Evolutionary conservation across 2,888 invertebrate genomes (phyloP).

Genomic region (Nipponacmea schrenckii): DNA sequence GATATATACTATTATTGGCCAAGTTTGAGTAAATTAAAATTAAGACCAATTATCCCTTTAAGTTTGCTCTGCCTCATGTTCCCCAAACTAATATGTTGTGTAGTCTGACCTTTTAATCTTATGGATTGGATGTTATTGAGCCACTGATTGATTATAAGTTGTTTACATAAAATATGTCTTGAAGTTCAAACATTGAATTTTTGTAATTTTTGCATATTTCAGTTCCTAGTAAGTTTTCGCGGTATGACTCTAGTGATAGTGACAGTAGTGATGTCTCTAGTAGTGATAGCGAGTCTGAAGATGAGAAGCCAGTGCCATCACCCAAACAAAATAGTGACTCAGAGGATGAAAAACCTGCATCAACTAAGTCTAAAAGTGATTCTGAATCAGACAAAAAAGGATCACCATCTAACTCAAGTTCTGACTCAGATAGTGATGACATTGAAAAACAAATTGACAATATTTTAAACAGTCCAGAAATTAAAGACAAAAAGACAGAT

Average conservation of each 20-base stretch:
- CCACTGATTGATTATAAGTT: no score
- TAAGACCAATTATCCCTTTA: no score
- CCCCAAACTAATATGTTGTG: no score
- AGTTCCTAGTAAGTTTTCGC: constrained; percentile 53
- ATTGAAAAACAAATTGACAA: constrained; percentile 3
- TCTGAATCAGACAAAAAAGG: no score
- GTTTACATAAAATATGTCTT: not conserved
- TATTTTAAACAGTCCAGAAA: not conserved
- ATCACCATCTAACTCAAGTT: not conserved
- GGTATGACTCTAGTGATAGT: constrained; percentile 42
- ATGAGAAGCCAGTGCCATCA: constrained; percentile 8
- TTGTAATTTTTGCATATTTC: not conserved
- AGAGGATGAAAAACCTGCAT: not conserved
- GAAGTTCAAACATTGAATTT: not conserved
- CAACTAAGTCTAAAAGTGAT: not conserved
- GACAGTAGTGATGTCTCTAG: constrained; percentile 30
- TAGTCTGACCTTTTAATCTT: no score
- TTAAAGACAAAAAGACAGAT: not conserved
- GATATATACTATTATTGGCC: no score
- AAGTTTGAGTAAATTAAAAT: no score
- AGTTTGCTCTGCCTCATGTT: no score
- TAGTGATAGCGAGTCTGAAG: constrained; percentile 28
- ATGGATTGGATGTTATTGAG: no score
- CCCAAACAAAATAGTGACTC: not conserved
- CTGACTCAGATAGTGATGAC: not conserved